Percentiles rank a stretch among this genome's conserved stretches.
Evolutionary conservation across 2,113 vertebrate species (phyloP).

Genomic region (Spilogale gracilis): DNA sequence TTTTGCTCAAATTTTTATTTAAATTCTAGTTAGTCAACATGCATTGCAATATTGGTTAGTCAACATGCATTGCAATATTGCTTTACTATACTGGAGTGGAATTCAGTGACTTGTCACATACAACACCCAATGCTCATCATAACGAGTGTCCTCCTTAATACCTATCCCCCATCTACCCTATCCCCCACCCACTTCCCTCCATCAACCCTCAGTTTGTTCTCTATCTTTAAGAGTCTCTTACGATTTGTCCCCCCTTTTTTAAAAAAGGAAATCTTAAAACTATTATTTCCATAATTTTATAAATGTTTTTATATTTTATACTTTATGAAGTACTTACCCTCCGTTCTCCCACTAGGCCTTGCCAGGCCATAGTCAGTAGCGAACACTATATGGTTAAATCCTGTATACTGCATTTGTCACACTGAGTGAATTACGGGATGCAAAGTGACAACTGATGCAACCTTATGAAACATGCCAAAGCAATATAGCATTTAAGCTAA

Average conservation of each 20-base stretch:
- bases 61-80: not conserved
- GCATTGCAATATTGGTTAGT: not conserved
- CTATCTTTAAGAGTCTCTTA: not conserved
- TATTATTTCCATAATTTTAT: not conserved
- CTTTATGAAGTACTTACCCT: not conserved
- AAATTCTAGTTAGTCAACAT: not conserved
- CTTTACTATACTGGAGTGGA: not conserved
- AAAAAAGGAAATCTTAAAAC: not conserved
- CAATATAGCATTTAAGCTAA: slow-evolving; percentile 54
- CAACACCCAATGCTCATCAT: not conserved
- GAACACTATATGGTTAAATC: not conserved
- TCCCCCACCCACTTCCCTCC: not conserved
- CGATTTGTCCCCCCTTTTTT: not conserved
- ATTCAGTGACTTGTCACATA: not conserved
- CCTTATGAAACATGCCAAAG: slow-evolving; percentile 41
- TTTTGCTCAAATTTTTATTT: not conserved
- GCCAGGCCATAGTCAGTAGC: no score
- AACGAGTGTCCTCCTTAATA: not conserved
- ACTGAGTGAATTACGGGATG: not conserved
- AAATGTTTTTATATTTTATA: not conserved
- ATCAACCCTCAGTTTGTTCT: not conserved
- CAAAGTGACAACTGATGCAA: slow-evolving; percentile 40
- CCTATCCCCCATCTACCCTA: not conserved
- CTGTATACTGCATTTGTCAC: not conserved
- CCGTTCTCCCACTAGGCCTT: not conserved